phyloP scores from a whole-genome alignment of 1,140 invertebrate species.

The Ruditapes philippinarum region DNA sequence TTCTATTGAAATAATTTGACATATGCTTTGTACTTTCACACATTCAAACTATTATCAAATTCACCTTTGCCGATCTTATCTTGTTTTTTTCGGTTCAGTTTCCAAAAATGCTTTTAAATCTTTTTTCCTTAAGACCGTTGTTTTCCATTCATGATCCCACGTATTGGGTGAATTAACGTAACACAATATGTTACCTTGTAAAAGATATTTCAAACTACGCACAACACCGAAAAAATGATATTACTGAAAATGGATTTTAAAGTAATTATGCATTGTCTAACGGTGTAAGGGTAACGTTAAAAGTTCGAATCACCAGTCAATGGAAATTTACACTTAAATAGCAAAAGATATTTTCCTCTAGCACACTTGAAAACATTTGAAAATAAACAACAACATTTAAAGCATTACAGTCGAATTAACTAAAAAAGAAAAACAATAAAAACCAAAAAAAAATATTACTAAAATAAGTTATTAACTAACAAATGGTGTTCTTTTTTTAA shows the following conservation, averaged over 20 bases:
- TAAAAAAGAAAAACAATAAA: too few species aligned
- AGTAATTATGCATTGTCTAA: background rate
- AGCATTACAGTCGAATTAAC: too few species aligned
- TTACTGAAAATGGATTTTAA: background rate
- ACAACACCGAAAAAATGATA: background rate
- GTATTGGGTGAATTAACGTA: background rate
- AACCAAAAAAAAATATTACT: too few species aligned
- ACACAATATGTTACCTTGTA: background rate
- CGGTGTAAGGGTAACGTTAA: background rate
- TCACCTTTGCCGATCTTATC: constrained; percentile 59
- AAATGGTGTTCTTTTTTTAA: too few species aligned
- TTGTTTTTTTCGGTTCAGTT: constrained; percentile 44
- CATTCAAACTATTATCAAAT: constrained; percentile 54
- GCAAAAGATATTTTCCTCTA: too few species aligned
- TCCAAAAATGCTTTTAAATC: constrained; percentile 7
- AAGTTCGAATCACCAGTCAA: background rate
- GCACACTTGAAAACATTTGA: too few species aligned
- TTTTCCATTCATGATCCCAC: background rate
- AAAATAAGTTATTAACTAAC: too few species aligned
- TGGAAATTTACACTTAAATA: too few species aligned
- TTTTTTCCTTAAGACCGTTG: constrained; percentile 18
- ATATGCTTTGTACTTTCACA: constrained; percentile 60
- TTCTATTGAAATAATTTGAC: constrained; percentile 50
- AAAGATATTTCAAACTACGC: background rate
- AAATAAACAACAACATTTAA: too few species aligned